These are phyloP conservation scores for Syritta pipiens DNA, from an alignment of 2,888 invertebrate genomes.

Conservation along the genomic window DNA sequence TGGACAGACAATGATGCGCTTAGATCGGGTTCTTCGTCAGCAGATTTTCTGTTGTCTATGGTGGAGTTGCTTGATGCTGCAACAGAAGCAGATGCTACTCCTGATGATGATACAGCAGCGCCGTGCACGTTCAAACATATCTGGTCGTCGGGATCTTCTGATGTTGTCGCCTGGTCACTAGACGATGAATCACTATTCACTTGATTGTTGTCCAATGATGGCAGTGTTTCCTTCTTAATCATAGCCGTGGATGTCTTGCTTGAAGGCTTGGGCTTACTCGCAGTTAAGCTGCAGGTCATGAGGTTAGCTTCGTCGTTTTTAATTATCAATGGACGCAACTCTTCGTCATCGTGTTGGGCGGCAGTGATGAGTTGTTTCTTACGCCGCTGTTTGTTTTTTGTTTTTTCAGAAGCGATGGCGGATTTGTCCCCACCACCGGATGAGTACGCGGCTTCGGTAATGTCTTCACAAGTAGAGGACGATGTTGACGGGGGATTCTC, in stretches of 20 bases:
- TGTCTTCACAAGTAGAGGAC: constrained; percentile 70
- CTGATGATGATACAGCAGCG: not conserved
- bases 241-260: constrained; percentile 10
- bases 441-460: constrained; percentile 72
- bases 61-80: not conserved
- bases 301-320: constrained; percentile 60
- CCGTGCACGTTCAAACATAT: constrained; percentile 25
- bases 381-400: constrained; percentile 75
- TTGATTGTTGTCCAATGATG: constrained; percentile 60
- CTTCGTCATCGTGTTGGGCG: constrained; percentile 75
- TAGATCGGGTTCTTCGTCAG: constrained; percentile 33
- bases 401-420: constrained; percentile 72
- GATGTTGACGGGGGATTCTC: constrained; percentile 70
- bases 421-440: constrained; percentile 75
- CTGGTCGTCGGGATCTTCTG: constrained; percentile 58
- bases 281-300: constrained; percentile 21
- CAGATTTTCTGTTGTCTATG: constrained; percentile 41
- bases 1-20: constrained; percentile 25
- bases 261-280: not conserved
- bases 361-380: constrained; percentile 71
- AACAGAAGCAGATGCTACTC: constrained; percentile 11
- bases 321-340: constrained; percentile 77
- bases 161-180: constrained; percentile 63
- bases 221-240: constrained; percentile 48
- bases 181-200: constrained; percentile 66